phyloP scores from a whole-genome alignment of 2,888 invertebrate species.

The Globia sparganii region DNA sequence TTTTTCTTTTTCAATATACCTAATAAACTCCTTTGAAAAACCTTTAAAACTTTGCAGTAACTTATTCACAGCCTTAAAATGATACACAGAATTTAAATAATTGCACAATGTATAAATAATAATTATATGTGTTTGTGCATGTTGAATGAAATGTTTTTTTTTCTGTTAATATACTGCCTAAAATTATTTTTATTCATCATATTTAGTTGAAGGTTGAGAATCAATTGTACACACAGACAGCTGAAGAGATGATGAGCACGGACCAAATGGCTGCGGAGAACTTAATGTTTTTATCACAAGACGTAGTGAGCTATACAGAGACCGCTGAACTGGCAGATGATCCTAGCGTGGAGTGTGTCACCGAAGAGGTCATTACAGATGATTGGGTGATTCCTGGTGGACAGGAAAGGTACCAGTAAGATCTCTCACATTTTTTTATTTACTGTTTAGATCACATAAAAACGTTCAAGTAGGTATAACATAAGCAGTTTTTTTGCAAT shows the following conservation, averaged over 20 bases:
- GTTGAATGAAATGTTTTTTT: not conserved
- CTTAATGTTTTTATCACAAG: conserved; percentile 91
- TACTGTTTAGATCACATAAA: rapidly evolving
- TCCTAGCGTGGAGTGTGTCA: conserved; percentile 91
- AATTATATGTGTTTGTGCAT: not conserved
- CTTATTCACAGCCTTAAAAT: conserved; percentile 6
- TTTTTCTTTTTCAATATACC: not conserved
- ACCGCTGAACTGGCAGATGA: conserved; percentile 82
- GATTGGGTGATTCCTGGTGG: conserved; percentile 94
- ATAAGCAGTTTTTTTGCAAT: too few species aligned
- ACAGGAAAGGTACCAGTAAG: conserved; percentile 91
- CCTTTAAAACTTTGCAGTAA: not conserved
- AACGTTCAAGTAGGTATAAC: too few species aligned
- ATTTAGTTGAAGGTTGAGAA: conserved; percentile 56
- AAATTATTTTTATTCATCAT: conserved; percentile 21
- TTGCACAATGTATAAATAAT: not conserved
- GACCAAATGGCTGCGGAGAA: conserved; percentile 92
- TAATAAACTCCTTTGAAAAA: not conserved
- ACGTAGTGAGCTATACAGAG: conserved; percentile 86
- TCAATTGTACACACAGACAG: conserved; percentile 70
- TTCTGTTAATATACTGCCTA: not conserved
- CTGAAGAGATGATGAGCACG: conserved; percentile 85
- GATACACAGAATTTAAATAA: not conserved
- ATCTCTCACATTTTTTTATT: not conserved
- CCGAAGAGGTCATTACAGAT: conserved; percentile 95